phyloP scores from a whole-genome alignment of 1,140 invertebrate genomes.

The Drosophila lowei region DNA sequence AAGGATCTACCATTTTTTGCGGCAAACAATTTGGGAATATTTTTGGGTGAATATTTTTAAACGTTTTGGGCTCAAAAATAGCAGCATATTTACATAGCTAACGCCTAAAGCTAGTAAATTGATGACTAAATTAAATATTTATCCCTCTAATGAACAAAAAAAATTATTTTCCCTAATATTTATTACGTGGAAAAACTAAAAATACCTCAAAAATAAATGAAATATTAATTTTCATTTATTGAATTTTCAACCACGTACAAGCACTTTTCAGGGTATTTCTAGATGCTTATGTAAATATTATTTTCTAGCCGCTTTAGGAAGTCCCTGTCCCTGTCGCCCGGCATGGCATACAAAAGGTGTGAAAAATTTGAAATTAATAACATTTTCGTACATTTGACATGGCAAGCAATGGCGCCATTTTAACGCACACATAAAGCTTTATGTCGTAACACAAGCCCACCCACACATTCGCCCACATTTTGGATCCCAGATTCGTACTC shows the following conservation, averaged over 20 bases:
- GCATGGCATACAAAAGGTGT: conserved; percentile 50
- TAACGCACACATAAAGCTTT: conserved; percentile 60
- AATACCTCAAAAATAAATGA: background rate
- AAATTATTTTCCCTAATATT: too few relatives aligned
- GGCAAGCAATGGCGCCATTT: conserved; percentile 55
- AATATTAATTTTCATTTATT: background rate
- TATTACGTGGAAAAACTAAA: background rate
- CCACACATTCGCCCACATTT: conserved; percentile 11
- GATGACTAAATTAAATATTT: too few relatives aligned
- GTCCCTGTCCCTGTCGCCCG: conserved; percentile 4
- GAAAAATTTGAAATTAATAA: conserved; percentile 73
- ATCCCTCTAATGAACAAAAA: too few relatives aligned
- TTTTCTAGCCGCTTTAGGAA: conserved; percentile 11
- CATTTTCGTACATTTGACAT: conserved; percentile 70
- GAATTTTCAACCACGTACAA: background rate
- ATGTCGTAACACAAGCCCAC: conserved; percentile 16
- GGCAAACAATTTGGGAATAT: too few relatives aligned
- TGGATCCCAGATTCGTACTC: background rate
- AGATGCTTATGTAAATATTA: conserved; percentile 26
- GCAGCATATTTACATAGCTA: too few relatives aligned
- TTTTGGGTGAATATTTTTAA: too few relatives aligned
- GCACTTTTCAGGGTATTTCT: conserved; percentile 7
- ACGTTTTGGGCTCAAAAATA: too few relatives aligned
- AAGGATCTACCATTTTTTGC: too few relatives aligned
- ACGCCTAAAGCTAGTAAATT: too few relatives aligned